These are phyloP conservation scores for Megaptera novaeangliae DNA, from an alignment of 2,113 vertebrate genomes.

Conservation along the genomic window DNA sequence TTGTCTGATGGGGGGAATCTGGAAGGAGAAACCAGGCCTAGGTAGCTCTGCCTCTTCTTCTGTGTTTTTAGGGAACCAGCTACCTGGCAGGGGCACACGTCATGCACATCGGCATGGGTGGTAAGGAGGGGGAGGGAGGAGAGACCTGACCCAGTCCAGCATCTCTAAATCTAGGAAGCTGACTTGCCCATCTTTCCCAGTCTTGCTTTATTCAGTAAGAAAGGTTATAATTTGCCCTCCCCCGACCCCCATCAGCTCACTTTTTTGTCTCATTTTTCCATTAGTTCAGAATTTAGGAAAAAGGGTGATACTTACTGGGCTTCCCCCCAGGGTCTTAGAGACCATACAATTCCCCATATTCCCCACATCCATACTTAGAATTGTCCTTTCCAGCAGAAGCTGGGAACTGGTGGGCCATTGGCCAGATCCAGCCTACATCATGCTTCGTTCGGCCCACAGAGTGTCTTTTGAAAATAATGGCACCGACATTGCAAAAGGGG, in stretches of 20 bases:
- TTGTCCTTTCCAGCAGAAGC: background rate
- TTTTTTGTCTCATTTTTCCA: background rate
- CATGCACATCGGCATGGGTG: background rate
- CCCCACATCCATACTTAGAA: background rate
- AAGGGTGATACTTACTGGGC: background rate
- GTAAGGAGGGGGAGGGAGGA: background rate
- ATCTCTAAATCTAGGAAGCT: background rate
- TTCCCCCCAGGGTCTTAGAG: background rate
- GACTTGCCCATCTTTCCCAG: background rate
- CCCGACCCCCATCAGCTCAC: background rate
- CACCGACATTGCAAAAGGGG: background rate
- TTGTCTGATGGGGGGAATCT: background rate
- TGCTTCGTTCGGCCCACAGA: background rate
- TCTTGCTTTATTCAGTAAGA: background rate
- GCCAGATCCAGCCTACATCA: background rate
- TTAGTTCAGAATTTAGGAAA: background rate
- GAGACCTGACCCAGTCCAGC: background rate
- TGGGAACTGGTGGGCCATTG: background rate
- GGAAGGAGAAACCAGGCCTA: background rate
- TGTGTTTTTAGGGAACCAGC: background rate
- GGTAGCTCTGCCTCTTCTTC: background rate
- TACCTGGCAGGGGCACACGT: fast-evolving
- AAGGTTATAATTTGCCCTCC: background rate
- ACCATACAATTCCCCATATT: background rate
- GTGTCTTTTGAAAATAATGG: constrained; percentile 5